phyloP scores from a whole-genome alignment of 2,888 invertebrate species.

The Conus canariensis region DNA sequence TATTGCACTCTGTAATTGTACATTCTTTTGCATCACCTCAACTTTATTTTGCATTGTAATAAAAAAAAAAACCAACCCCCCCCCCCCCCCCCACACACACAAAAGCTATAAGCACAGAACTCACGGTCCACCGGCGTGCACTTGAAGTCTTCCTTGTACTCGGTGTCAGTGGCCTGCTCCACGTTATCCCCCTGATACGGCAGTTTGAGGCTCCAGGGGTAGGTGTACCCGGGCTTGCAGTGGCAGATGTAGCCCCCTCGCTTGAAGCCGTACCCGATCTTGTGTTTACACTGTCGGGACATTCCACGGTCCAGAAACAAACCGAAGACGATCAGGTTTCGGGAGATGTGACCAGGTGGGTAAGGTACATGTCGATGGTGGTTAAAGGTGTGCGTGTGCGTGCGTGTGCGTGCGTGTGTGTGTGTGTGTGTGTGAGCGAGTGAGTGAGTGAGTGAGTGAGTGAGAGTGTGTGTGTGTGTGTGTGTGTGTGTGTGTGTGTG shows the following conservation, averaged over 20 bases:
- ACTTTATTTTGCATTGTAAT: too few species aligned
- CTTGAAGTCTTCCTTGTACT: conserved; percentile 86
- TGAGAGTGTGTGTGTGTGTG: not conserved
- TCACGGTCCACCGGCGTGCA: conserved; percentile 56
- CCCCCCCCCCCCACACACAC: too few species aligned
- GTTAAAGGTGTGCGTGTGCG: not conserved
- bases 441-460: too few species aligned
- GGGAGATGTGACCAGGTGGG: too few species aligned
- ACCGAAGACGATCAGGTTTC: not conserved
- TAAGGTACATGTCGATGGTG: not conserved
- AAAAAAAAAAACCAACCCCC: too few species aligned
- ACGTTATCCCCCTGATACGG: conserved; percentile 94
- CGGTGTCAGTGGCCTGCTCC: conserved; percentile 93
- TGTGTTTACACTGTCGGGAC: conserved; percentile 89
- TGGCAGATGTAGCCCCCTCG: conserved; percentile 87
- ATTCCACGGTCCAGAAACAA: not conserved
- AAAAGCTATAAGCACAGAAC: conserved; percentile 17
- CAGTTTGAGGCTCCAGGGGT: conserved; percentile 90
- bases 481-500: not conserved
- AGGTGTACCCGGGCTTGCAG: conserved; percentile 91
- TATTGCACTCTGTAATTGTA: too few species aligned
- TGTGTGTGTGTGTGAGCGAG: not conserved
- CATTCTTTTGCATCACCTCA: too few species aligned
- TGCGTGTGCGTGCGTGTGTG: not conserved
- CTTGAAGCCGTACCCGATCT: conserved; percentile 96